Conservation (phyloP, 1,140 invertebrate species). For the Drosophila cardini region DNA sequence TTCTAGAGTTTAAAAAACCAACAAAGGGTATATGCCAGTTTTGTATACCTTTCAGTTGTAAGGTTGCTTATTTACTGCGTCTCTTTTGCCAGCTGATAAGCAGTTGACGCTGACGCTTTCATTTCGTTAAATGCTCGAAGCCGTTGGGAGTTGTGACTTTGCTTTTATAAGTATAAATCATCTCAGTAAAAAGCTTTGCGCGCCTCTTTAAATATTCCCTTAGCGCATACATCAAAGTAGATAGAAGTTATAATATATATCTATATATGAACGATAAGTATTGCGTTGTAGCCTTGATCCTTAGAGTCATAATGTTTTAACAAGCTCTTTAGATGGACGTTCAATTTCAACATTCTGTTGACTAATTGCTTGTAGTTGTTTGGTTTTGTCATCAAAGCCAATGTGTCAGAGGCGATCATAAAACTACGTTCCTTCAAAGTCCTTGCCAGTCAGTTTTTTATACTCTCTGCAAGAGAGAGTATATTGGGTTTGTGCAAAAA, state of each 20-base stretch:
- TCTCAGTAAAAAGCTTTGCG: slow-evolving; percentile 43
- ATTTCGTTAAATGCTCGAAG: slow-evolving; percentile 38
- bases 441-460: slow-evolving; percentile 27
- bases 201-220: slow-evolving; percentile 63
- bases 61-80: background rate
- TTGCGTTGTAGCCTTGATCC: slow-evolving; percentile 17
- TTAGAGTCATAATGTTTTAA: slow-evolving; percentile 76
- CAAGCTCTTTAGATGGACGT: slow-evolving; percentile 60
- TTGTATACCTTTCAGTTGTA: background rate
- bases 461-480: too few species aligned
- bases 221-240: slow-evolving; percentile 46
- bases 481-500: too few species aligned
- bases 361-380: slow-evolving; percentile 53
- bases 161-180: slow-evolving; percentile 64
- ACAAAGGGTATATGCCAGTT: background rate
- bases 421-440: slow-evolving; percentile 37
- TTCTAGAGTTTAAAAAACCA: too few species aligned
- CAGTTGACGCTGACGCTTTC: slow-evolving; percentile 41
- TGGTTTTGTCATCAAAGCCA: slow-evolving; percentile 28
- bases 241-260: slow-evolving; percentile 28
- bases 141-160: slow-evolving; percentile 55
- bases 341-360: slow-evolving; percentile 14
- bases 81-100: slow-evolving; percentile 28
- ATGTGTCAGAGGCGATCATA: slow-evolving; percentile 42
- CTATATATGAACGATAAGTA: slow-evolving; percentile 19